Conservation (phyloP, 2,797 vertebrate species). For the Galaxias olidus region DNA sequence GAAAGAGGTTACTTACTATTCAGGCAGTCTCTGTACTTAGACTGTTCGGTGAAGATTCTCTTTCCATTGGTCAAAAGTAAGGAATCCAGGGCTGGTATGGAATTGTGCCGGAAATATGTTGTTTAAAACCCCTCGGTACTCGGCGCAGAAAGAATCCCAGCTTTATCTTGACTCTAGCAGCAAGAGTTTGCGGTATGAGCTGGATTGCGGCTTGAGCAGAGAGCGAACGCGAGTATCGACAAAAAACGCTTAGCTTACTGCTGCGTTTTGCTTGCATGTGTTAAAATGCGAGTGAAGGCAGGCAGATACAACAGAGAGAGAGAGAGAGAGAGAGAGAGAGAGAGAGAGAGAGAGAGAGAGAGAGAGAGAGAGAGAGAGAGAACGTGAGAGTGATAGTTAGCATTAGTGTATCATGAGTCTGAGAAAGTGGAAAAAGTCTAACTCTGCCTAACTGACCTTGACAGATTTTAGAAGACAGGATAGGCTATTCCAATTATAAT, state of each 20-base stretch:
- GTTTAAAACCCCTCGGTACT: not conserved
- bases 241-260: no score
- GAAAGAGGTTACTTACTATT: conserved; percentile 83
- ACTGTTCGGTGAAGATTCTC: conserved; percentile 81
- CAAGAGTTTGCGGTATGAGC: no score
- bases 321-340: conserved; percentile 8
- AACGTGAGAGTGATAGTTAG: not conserved
- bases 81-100: conserved; percentile 89
- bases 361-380: conserved; percentile 8
- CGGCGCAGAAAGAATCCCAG: not conserved
- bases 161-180: no score
- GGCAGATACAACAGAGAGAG: not conserved
- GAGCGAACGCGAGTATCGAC: not conserved
- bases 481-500: no score
- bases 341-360: conserved; percentile 48
- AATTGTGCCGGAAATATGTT: conserved; percentile 51
- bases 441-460: no score
- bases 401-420: not conserved
- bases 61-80: conserved; percentile 93
- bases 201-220: not conserved
- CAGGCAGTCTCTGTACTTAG: conserved; percentile 83
- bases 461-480: no score
- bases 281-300: conserved; percentile 19
- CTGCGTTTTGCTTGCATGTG: conserved; percentile 30
- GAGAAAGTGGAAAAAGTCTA: conserved; percentile 5